Base-by-base conservation (phyloP, 2,888 invertebrate species). In the Agrotis segetum region DNA sequence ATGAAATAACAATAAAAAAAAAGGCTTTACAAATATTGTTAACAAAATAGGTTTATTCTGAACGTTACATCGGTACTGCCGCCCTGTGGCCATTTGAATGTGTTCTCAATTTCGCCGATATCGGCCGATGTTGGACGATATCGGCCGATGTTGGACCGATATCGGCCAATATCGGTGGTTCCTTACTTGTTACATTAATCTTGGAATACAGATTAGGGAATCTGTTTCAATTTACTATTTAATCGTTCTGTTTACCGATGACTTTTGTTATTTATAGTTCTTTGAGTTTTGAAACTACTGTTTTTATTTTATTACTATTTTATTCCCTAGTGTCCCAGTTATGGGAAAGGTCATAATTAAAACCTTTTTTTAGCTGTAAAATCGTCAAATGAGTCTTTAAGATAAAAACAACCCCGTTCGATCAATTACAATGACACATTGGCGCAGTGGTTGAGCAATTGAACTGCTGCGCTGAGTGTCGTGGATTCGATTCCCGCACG, bases 51-150 rank as follows among this genome's bases (percentile, higher is more conserved):
- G 61, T 69, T 50, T 81, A 81, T 81, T 76, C 76, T 40, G 21
- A 58, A 2, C 52, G 13, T 19, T 58, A 63, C 68, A 80, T 68
- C 81, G 11, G 67, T 52, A 19, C 77, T 64, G 64, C 34, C 29
- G 49, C 77, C 77, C 70, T 49, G 29, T 21, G 49, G 81, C 21
- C 61, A 70, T 81, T 77, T 70, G 49, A 76, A 77, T 81, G 81
- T 81, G 69, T 61, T 65, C 67, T 46, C 69, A 21, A 64, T 69
- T 55, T 24, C 1, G 16, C 14, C 34, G n/a, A 24, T 34, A 56
- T 56, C 56, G 56, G 13, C 1, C 13, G 17, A n/a, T 16, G 52
- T 29, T 5, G 24, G 0, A 3, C 40, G 9, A 40, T 1, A 40
- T 40, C 40, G 11, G 11, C 17, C 50, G 17, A n/a, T 16, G 52